Conservation (phyloP, 2,888 invertebrate genomes). For the Sphinx pinastri region DNA sequence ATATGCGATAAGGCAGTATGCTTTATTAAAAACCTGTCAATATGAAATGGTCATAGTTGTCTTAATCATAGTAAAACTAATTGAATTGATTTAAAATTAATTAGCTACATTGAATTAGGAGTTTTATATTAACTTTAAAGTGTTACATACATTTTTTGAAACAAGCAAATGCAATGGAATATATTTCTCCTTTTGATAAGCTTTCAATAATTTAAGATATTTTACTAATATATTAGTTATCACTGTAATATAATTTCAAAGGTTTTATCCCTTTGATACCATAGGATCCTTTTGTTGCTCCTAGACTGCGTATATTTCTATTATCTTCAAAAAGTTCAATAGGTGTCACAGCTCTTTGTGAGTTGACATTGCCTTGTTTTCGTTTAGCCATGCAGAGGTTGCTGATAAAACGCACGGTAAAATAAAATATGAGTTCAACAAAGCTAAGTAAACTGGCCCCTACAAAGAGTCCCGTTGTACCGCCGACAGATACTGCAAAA, state of each 20-base stretch:
- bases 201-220: no score
- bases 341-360: not conserved
- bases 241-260: not conserved
- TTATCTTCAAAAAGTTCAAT: not conserved
- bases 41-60: not conserved
- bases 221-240: not conserved
- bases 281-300: not conserved
- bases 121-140: no score
- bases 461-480: conserved; percentile 86
- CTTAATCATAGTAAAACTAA: no score
- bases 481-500: conserved; percentile 85
- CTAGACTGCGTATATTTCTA: not conserved
- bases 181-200: no score
- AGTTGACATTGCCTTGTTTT: conserved; percentile 36
- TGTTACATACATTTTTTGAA: no score
- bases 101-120: no score
- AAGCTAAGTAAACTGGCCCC: conserved; percentile 88
- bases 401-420: conserved; percentile 79
- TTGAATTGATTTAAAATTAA: no score
- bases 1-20: no score
- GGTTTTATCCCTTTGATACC: not conserved
- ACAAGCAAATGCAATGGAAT: no score
- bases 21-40: no score
- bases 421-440: conserved; percentile 86
- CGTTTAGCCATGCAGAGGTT: conserved; percentile 58